Base-by-base conservation (phyloP, 2,888 invertebrate species). In the Meta bourneti region DNA sequence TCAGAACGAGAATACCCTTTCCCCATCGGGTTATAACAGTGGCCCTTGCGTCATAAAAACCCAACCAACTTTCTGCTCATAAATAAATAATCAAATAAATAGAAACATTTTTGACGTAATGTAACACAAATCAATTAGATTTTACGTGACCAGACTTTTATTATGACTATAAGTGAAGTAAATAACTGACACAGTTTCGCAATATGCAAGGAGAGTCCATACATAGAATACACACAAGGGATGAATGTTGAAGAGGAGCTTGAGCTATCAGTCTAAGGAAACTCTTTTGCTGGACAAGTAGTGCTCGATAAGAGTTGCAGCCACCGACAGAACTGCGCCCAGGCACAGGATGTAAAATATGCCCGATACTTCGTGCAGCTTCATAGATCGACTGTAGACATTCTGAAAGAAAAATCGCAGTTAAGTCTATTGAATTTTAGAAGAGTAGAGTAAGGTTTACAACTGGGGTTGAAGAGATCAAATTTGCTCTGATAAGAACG, bases 311-410 rank as follows among this genome's bases (percentile, higher is more conserved):
- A 77, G 20, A n/a, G 87, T 87, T 0, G 83, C 74, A 5, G 51
- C 69, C 16, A 82, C 61, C 9, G 91, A 82, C 4, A 83, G 0
- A 34, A 88, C 9, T 13, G 79, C 48, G 19, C 77, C 20, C 6
- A 83, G 6, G 34, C 87, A 34, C 7, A 91, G 20, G 52, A 91
- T 19, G 52, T 74, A 82, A 69, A 88, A 91, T 8, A 84, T 49
- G 0, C 91, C 91, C 2, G 91, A 87, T 16, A 79, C 74, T 54
- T 91, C 91, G 48, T 78, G 79, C 19, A 91, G 20, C 5, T 78
- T 88, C 78, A 88, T 54, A 0, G 87, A 88, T 11, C 61, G 82
- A 51, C 77, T 83, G 74, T 91, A 91, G 2, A 91, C 82, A 20
- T 79, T 82, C 91, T 91, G 87, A 9, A 86, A 86, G 2, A 49